Conservation (phyloP, 2,113 vertebrate genomes). For the Australoheros scitulus region DNA sequence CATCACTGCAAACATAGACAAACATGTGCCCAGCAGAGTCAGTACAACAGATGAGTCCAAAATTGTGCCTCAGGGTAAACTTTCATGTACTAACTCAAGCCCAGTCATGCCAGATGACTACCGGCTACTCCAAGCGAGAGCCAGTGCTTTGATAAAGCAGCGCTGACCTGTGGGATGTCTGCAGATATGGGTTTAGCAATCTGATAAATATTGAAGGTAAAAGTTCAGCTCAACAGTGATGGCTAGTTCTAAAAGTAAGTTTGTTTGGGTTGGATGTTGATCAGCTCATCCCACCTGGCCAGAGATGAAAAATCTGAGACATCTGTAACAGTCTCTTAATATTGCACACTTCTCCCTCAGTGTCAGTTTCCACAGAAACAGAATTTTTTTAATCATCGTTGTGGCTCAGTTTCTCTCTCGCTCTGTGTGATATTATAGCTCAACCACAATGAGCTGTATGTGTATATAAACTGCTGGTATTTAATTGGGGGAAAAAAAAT, state of each 20-base stretch:
- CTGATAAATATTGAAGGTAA: conserved; percentile 53
- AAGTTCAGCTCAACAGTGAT: conserved; percentile 29
- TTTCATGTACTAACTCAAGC: conserved; percentile 49
- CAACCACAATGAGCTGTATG: not conserved
- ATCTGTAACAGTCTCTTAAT: not conserved
- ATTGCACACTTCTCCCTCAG: not conserved
- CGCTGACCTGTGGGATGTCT: conserved; percentile 31
- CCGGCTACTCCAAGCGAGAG: conserved; percentile 24
- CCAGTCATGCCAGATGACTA: conserved; percentile 40
- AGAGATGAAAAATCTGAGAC: conserved; percentile 10
- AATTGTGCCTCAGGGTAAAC: conserved; percentile 38
- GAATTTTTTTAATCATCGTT: not conserved
- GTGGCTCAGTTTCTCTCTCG: not conserved
- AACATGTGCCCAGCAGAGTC: conserved; percentile 42
- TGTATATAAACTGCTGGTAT: conserved; percentile 9
- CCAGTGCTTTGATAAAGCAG: conserved; percentile 49
- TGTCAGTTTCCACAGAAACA: conserved; percentile 13
- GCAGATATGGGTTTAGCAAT: conserved; percentile 21
- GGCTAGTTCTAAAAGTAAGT: conserved; percentile 5
- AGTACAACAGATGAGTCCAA: conserved; percentile 41
- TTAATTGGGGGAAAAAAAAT: not conserved
- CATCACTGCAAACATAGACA: conserved; percentile 27
- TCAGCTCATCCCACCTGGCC: conserved; percentile 15
- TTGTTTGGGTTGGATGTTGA: conserved; percentile 26
- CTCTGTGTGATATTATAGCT: not conserved